Evolutionary conservation across 2,113 vertebrate species (phyloP), one percentile per base, ranked within the genome.

Genomic region (Oryzias melastigma): DNA sequence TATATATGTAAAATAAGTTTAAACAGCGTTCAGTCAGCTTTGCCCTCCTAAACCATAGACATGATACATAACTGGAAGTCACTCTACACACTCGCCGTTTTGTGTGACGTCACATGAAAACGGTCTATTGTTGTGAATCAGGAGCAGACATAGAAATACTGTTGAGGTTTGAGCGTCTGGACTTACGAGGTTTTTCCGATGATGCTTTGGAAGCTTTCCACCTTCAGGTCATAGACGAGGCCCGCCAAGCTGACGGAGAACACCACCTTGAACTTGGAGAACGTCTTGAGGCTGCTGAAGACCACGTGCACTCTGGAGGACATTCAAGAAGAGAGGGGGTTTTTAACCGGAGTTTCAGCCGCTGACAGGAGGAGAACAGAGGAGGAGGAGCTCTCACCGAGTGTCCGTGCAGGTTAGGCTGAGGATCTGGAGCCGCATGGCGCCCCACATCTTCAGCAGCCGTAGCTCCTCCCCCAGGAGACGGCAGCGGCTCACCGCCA

Each of bases 391-490:
- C 1, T 75, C 88, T 83, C 78, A 92, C 91, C 19, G 56, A 4
- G 85, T 84, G 62, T 88, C 81, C 44, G 56, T 42, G 60, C 89
- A 91, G 73, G 66, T 64, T 58, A 93, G 81, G 64, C 82, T 22
- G 27, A 90, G 62, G 24, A 93, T 78, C 35, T 89, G 61, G 1
- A 92, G 77, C 20, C 60, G 78, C 5, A 89, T 42, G n/a, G 78
- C 65, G 0, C 91, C 91, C 87, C 89, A 92, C 68, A 72, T 74
- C 25, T 78, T 81, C 61, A 93, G 69, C 65, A 67, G 66, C 29
- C 85, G 83, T 18, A 92, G 13, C 74, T 93, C 92, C 61, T 92
- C 91, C 10, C 92, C 91, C 48, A 93, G 80, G 47, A 90, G 86
- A 62, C 88, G 87, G 50, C 87, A 88, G 78, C 71, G 84, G 56